These are phyloP conservation scores for Phaonia tiefii DNA, from an alignment of 2,888 invertebrate genomes.

Conservation along the genomic window DNA sequence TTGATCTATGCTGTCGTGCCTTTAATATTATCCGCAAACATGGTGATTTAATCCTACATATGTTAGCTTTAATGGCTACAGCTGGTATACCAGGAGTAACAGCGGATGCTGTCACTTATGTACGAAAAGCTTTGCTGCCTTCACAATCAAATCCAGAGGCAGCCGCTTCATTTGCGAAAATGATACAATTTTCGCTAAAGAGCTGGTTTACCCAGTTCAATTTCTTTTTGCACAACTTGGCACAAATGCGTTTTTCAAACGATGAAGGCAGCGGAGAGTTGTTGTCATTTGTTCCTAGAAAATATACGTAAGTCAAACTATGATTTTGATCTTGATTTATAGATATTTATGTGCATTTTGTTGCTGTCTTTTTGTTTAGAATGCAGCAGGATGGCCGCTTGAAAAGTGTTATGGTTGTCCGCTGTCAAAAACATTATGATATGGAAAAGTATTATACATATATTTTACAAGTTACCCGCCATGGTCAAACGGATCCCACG, in stretches of 20 bases:
- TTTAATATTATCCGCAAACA: constrained; percentile 97
- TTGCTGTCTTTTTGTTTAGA: constrained; percentile 81
- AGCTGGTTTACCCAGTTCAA: constrained; percentile 97
- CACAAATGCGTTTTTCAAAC: constrained; percentile 94
- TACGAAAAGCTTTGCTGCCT: constrained; percentile 93
- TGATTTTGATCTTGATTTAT: too few relatives aligned
- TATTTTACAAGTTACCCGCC: constrained; percentile 90
- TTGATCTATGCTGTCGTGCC: constrained; percentile 98
- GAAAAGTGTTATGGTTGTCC: constrained; percentile 90
- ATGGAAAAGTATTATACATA: constrained; percentile 99
- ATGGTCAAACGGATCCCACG: constrained; percentile 91
- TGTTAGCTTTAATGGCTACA: constrained; percentile 88
- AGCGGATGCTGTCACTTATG: constrained; percentile 94
- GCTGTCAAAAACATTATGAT: constrained; percentile 96
- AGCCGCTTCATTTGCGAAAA: constrained; percentile 95
- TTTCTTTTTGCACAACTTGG: constrained; percentile 98
- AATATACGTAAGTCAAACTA: constrained; percentile 91
- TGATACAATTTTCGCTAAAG: constrained; percentile 97
- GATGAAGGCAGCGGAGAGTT: constrained; percentile 91
- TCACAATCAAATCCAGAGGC: constrained; percentile 96
- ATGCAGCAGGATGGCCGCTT: constrained; percentile 95
- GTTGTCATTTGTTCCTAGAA: constrained; percentile 95
- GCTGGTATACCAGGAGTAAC: constrained; percentile 86
- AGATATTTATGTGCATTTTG: background rate
- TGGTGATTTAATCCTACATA: constrained; percentile 92